These are phyloP conservation scores for roundworm (Caenorhabditis elegans) DNA, from an alignment of 1,140 invertebrate genomes.

Conservation along the genomic window WBcel235 BX284603.4:7860501-7861000, in stretches of 20 bases:
- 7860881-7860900: too few species aligned
- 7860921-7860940: not conserved
- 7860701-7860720: conserved; percentile 58
- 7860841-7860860: conserved; percentile 60
- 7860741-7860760: not conserved
- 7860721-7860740: conserved; percentile 51
- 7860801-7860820: conserved; percentile 66
- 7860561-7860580: not conserved
- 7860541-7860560: not conserved
- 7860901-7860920: not conserved
- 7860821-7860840: conserved; percentile 68
- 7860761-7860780: conserved; percentile 33
- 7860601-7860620: conserved; percentile 21
- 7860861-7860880: too few species aligned
- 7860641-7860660: conserved; percentile 57
- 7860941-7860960: too few species aligned
- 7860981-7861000: too few species aligned
- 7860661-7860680: conserved; percentile 56
- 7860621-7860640: conserved; percentile 65
- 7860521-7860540: not conserved
- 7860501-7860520: not conserved
- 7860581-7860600: not conserved
- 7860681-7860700: conserved; percentile 59
- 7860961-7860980: too few species aligned
- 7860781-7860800: conserved; percentile 65